Evolutionary conservation across 2,888 invertebrate species (phyloP).

Genomic region (Heliconius aoede): DNA sequence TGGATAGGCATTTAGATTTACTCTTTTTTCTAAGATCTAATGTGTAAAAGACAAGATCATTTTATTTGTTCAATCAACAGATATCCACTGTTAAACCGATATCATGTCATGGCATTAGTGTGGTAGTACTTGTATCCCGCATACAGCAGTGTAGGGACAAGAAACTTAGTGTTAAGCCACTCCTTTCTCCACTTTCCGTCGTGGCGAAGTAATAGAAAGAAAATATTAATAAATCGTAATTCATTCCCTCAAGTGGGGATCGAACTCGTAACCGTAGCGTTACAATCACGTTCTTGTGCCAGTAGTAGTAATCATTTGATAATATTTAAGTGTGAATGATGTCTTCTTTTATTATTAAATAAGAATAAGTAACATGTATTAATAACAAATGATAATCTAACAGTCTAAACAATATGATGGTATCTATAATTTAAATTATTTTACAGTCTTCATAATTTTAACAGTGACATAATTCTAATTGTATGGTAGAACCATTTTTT

Average conservation of each 20-base stretch:
- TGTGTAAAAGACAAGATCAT: conserved; percentile 6
- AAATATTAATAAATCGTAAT: no score
- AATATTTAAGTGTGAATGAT: conserved; percentile 50
- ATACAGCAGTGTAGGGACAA: no score
- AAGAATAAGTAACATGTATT: conserved; percentile 23
- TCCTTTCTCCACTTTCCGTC: no score
- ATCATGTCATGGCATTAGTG: not conserved
- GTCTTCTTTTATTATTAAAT: conserved; percentile 31
- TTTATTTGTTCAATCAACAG: conserved; percentile 8
- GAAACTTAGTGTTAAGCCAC: no score
- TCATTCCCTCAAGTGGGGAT: no score
- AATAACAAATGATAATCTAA: conserved; percentile 17
- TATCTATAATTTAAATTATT: conserved; percentile 24
- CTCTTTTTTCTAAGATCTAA: conserved; percentile 4
- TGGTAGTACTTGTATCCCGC: no score
- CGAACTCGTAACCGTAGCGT: no score
- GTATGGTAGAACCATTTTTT: conserved; percentile 38
- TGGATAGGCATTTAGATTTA: not conserved
- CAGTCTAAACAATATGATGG: conserved; percentile 18
- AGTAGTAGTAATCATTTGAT: conserved; percentile 16
- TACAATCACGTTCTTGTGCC: no score
- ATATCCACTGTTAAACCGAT: not conserved
- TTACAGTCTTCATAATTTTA: conserved; percentile 22
- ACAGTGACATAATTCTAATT: conserved; percentile 28
- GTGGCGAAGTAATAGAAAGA: no score